These are phyloP conservation scores for Cheirogaleus medius DNA, from an alignment of 2,113 vertebrate species.

Conservation along the genomic window DNA sequence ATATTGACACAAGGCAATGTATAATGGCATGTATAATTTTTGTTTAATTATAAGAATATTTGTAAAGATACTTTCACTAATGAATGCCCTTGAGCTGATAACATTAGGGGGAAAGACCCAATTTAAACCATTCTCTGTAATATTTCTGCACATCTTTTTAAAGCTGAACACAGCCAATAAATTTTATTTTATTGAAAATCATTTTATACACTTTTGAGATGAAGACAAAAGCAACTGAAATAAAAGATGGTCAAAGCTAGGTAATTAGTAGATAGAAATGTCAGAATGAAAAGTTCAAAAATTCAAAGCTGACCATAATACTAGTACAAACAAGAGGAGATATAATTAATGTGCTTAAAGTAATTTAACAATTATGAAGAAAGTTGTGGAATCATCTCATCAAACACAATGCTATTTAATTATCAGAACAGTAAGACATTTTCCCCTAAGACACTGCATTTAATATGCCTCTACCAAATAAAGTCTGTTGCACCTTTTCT, in stretches of 20 bases:
- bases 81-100: not conserved
- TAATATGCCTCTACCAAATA: conserved; percentile 37
- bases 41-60: not conserved
- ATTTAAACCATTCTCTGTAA: not conserved
- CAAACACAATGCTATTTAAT: conserved; percentile 59
- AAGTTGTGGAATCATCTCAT: not conserved
- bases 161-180: not conserved
- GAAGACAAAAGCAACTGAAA: not conserved
- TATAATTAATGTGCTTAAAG: not conserved
- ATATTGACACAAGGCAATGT: not conserved
- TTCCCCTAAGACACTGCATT: not conserved
- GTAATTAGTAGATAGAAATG: not conserved
- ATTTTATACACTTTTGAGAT: not conserved
- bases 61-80: not conserved
- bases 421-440: conserved; percentile 46
- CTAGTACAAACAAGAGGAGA: not conserved
- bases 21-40: not conserved
- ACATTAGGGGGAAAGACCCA: not conserved
- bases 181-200: not conserved
- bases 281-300: conserved; percentile 13
- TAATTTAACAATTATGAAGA: conserved; percentile 19
- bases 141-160: not conserved
- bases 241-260: not conserved
- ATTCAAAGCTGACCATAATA: not conserved
- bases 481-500: not conserved